A percentile compares a stretch with the other conserved stretches of the same genome.
Conservation (phyloP, 2,797 vertebrate species). For the Sebastes taczanowskii region DNA sequence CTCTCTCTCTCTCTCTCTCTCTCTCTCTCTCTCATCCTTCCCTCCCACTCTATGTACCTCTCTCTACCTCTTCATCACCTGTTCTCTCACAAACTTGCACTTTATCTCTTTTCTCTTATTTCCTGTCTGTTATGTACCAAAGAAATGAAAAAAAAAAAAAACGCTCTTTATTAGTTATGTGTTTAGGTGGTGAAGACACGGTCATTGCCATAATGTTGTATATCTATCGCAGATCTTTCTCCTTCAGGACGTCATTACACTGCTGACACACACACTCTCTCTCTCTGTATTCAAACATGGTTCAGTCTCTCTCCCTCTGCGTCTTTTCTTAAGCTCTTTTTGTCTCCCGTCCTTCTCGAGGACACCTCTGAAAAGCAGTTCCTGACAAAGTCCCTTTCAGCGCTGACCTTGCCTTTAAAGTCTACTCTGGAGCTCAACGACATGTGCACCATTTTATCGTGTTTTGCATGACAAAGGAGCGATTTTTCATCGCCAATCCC, state of each 20-base stretch:
- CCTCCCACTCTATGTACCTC: neutral
- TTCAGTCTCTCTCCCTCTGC: conserved; percentile 5
- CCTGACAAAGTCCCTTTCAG: conserved; percentile 17
- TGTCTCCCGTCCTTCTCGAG: conserved; percentile 18
- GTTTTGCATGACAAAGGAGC: neutral
- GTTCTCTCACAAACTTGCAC: neutral
- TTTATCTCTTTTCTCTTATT: neutral
- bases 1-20: conserved; percentile 16
- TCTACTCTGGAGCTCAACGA: neutral
- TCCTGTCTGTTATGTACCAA: conserved; percentile 1
- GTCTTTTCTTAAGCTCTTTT: conserved; percentile 7
- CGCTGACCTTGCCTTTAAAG: conserved; percentile 15
- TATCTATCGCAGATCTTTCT: neutral
- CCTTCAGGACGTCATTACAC: conserved; percentile 1
- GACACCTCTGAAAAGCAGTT: conserved; percentile 31
- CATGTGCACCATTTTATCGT: neutral
- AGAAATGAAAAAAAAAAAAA: neutral
- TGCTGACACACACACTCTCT: neutral
- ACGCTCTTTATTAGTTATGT: neutral
- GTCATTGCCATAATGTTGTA: neutral
- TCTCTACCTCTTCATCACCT: conserved; percentile 33
- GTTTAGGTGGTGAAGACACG: neutral
- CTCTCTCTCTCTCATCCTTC: neutral
- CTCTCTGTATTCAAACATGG: conserved; percentile 11
- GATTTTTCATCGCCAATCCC: neutral